Conservation (phyloP, 1,140 invertebrate genomes). For the Kradibia gibbosae region DNA sequence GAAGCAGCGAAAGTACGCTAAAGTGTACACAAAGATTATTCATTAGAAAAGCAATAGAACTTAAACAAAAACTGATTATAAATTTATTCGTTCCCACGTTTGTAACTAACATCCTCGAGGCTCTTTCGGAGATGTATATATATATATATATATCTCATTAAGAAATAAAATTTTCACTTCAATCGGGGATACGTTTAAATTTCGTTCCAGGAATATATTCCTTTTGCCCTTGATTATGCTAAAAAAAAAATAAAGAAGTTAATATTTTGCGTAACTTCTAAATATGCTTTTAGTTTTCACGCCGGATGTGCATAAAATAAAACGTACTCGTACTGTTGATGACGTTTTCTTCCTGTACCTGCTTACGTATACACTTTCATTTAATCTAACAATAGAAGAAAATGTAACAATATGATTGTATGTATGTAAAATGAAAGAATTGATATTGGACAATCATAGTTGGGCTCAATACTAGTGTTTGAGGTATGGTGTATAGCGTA, state of each 20-base stretch:
- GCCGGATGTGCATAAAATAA: not conserved
- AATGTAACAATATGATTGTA: not conserved
- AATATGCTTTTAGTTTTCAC: too few relatives aligned
- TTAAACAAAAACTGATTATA: not conserved
- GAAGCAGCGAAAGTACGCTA: conserved; percentile 29
- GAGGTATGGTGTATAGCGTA: not conserved
- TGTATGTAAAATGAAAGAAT: not conserved
- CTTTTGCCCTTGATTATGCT: too few relatives aligned
- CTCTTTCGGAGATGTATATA: not conserved
- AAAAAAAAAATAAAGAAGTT: too few relatives aligned
- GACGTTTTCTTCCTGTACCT: not conserved
- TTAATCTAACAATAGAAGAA: not conserved
- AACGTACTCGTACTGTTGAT: not conserved
- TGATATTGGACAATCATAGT: not conserved
- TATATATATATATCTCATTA: too few relatives aligned
- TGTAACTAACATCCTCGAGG: not conserved
- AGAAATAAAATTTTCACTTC: not conserved
- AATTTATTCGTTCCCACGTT: not conserved
- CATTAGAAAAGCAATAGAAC: conserved; percentile 8
- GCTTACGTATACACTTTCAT: not conserved
- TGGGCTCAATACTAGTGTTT: not conserved
- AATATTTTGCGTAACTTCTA: too few relatives aligned
- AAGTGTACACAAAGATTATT: not conserved
- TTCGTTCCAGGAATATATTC: too few relatives aligned
- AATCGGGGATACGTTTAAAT: too few relatives aligned